phyloP scores from a whole-genome alignment of 1,140 invertebrate species.

The Panonychus citri region DNA sequence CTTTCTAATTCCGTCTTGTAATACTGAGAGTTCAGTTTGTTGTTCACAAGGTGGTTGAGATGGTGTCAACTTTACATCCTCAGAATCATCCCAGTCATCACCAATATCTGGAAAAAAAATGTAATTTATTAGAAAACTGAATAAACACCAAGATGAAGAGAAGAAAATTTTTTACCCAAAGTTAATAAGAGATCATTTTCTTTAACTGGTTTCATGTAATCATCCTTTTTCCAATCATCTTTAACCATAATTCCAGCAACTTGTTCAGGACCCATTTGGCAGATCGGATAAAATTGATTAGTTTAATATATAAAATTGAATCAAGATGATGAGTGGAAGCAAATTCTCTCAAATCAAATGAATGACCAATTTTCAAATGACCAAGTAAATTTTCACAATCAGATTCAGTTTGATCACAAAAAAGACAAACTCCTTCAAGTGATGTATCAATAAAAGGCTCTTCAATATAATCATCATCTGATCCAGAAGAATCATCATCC shows the following conservation, averaged over 20 bases:
- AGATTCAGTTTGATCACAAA: not conserved
- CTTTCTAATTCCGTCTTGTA: not conserved
- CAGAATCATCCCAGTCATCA: not conserved
- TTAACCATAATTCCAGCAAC: not conserved
- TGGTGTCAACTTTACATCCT: not conserved
- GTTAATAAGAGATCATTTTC: constrained; percentile 59
- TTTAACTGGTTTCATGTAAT: constrained; percentile 46
- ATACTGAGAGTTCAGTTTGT: not conserved
- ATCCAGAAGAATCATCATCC: not conserved
- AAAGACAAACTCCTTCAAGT: not conserved
- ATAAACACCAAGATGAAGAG: not conserved
- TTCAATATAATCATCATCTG: not conserved
- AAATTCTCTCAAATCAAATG: constrained; percentile 40
- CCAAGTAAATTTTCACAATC: not conserved
- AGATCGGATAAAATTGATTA: constrained; percentile 61
- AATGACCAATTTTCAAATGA: constrained; percentile 32
- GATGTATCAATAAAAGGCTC: not conserved
- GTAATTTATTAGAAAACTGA: not conserved
- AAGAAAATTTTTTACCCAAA: constrained; percentile 35
- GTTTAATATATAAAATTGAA: constrained; percentile 58
- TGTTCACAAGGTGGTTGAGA: too few species aligned
- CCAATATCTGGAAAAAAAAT: constrained; percentile 3
- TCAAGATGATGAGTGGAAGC: constrained; percentile 48
- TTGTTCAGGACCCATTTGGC: constrained; percentile 31
- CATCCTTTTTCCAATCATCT: constrained; percentile 23